phyloP scores from a whole-genome alignment of 1,140 invertebrate genomes.

The Neodiprion fabricii region DNA sequence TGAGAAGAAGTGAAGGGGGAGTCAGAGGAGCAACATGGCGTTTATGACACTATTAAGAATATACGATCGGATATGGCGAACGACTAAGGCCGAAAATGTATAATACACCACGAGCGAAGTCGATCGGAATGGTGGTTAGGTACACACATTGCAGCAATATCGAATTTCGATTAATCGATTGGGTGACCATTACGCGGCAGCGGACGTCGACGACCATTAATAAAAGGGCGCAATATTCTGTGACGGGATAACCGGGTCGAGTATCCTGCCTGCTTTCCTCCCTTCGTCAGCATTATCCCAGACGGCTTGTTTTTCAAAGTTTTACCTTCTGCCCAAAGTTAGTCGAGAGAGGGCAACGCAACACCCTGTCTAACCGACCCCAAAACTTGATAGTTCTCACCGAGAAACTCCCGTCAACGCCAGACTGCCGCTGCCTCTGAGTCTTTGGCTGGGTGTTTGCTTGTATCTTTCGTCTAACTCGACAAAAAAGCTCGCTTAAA shows the following conservation, averaged over 20 bases:
- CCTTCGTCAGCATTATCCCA: conserved; percentile 1
- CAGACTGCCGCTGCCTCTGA: background rate
- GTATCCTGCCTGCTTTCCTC: conserved; percentile 19
- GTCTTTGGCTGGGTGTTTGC: too few species aligned
- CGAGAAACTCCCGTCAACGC: background rate
- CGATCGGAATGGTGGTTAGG: background rate
- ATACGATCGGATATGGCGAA: conserved; percentile 29
- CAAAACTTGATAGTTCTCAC: background rate
- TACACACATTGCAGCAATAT: conserved; percentile 34
- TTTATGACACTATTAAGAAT: conserved; percentile 54
- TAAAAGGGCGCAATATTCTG: conserved; percentile 54
- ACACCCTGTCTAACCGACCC: background rate
- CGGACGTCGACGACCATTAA: conserved; percentile 44
- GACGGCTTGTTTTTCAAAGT: conserved; percentile 12
- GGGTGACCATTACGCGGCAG: conserved; percentile 42
- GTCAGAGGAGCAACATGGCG: conserved; percentile 37
- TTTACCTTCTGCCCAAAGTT: background rate
- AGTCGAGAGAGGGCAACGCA: too few species aligned
- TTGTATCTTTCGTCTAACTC: too few species aligned
- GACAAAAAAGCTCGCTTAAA: too few species aligned
- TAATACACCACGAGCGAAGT: background rate
- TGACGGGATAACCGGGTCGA: conserved; percentile 38
- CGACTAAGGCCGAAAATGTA: conserved; percentile 1
- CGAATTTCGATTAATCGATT: conserved; percentile 60
- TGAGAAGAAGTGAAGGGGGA: too few species aligned